Percentiles rank a stretch among this genome's conserved stretches.
These are phyloP conservation scores for Hoplias malabaricus DNA, from an alignment of 2,113 vertebrate species.

Conservation along the genomic window DNA sequence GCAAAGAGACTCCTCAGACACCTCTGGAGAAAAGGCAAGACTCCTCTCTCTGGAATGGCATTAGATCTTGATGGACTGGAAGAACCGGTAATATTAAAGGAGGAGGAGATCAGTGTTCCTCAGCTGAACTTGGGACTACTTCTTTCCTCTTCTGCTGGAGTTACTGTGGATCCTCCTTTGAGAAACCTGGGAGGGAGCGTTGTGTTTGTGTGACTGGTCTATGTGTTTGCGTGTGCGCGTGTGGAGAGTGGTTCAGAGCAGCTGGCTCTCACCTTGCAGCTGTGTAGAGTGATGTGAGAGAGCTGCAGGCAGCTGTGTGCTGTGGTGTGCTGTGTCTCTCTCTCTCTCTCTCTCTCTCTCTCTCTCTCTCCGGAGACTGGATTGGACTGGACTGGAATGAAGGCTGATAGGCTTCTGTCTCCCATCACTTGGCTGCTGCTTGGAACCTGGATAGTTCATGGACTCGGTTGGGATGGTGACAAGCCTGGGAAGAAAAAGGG, in stretches of 20 bases:
- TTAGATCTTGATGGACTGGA: conserved; percentile 16
- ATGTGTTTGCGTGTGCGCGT: background rate
- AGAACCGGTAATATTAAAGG: conserved; percentile 21
- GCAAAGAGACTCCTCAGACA: background rate
- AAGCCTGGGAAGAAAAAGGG: conserved; percentile 75
- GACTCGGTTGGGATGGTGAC: conserved; percentile 71
- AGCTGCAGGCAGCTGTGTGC: conserved; percentile 46
- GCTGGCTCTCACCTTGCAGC: conserved; percentile 26
- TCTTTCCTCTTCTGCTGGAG: conserved; percentile 54
- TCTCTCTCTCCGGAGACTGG: conserved; percentile 51
- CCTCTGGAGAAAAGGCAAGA: background rate
- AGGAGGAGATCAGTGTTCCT: conserved; percentile 51
- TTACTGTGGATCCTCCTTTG: conserved; percentile 25
- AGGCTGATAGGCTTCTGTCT: conserved; percentile 61
- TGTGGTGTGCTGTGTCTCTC: conserved; percentile 35
- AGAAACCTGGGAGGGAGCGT: background rate
- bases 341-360: conserved; percentile 21
- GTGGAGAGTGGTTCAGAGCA: conserved; percentile 41
- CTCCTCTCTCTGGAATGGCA: background rate
- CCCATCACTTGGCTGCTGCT: conserved; percentile 78
- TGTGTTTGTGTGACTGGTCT: background rate
- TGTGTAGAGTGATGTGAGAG: conserved; percentile 46
- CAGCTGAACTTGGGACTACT: conserved; percentile 45
- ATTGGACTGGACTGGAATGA: conserved; percentile 70
- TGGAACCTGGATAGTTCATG: conserved; percentile 60